Conservation (phyloP, 2,797 vertebrate genomes). For the Tympanoctomys barrerae region DNA sequence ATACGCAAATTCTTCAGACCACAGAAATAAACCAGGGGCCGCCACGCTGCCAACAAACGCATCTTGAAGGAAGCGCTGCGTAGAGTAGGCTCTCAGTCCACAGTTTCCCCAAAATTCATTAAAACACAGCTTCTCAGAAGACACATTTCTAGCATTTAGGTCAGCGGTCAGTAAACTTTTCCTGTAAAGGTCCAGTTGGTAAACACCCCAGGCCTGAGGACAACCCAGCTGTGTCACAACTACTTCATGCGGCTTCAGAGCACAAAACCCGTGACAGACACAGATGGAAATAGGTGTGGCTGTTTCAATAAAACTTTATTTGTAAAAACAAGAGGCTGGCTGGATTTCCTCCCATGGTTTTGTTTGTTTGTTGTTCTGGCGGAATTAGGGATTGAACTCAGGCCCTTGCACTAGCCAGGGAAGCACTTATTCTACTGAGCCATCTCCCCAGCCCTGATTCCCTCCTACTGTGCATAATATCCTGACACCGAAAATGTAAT, state of each 20-base stretch:
- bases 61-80: constrained; percentile 9
- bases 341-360: not conserved
- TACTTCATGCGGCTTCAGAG: too few relatives aligned
- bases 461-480: not conserved
- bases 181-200: not conserved
- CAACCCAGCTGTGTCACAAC: not conserved
- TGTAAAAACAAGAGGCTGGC: not conserved
- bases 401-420: too few relatives aligned
- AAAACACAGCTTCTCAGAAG: not conserved
- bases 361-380: too few relatives aligned
- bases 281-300: accelerated
- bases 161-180: not conserved
- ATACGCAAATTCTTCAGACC: constrained; percentile 72
- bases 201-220: not conserved
- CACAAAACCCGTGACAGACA: not conserved
- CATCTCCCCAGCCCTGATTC: too few relatives aligned
- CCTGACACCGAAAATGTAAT: not conserved
- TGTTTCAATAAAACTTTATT: constrained; percentile 67
- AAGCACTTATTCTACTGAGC: too few relatives aligned
- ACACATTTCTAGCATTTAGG: not conserved
- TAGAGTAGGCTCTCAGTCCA: not conserved
- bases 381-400: too few relatives aligned
- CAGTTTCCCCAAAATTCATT: constrained; percentile 27
- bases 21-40: constrained; percentile 61
- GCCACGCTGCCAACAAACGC: not conserved